phyloP scores from a whole-genome alignment of 2,113 vertebrate genomes.

The Pseudolaguvia tuberculata region DNA sequence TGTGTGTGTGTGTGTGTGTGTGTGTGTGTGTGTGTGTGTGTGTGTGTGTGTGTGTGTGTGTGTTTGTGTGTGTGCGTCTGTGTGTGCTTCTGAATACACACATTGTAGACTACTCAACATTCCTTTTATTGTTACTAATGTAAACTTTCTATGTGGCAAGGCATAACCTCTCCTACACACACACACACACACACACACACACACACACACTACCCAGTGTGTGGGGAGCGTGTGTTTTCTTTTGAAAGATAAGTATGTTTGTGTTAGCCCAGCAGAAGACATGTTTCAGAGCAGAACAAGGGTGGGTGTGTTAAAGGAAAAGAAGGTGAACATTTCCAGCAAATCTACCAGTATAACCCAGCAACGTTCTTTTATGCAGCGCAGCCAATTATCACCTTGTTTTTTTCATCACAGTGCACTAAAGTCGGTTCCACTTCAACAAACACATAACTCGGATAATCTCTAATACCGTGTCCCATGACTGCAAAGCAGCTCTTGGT shows the following conservation, averaged over 20 bases:
- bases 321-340: slow-evolving; percentile 30
- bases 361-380: neutral
- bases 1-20: slow-evolving; percentile 16
- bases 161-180: neutral
- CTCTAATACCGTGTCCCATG: slow-evolving; percentile 9
- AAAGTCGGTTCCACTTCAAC: slow-evolving; percentile 19
- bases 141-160: slow-evolving; percentile 48
- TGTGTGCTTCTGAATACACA: neutral
- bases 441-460: neutral
- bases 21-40: slow-evolving; percentile 5
- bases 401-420: slow-evolving; percentile 23
- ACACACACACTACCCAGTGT: slow-evolving; percentile 31
- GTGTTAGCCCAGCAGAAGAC: slow-evolving; percentile 50
- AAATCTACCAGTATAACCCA: slow-evolving; percentile 36
- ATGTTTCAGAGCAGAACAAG: slow-evolving; percentile 39
- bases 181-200: slow-evolving; percentile 31
- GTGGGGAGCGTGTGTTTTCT: slow-evolving; percentile 46
- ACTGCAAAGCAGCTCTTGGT: slow-evolving; percentile 14
- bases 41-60: too few species aligned
- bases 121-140: slow-evolving; percentile 57
- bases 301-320: neutral
- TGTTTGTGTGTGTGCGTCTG: slow-evolving; percentile 35
- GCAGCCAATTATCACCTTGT: slow-evolving; percentile 39
- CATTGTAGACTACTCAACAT: slow-evolving; percentile 51
- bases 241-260: slow-evolving; percentile 54